Conservation (phyloP, 92 coral and sea anemone species). For the Porites lobata region DNA sequence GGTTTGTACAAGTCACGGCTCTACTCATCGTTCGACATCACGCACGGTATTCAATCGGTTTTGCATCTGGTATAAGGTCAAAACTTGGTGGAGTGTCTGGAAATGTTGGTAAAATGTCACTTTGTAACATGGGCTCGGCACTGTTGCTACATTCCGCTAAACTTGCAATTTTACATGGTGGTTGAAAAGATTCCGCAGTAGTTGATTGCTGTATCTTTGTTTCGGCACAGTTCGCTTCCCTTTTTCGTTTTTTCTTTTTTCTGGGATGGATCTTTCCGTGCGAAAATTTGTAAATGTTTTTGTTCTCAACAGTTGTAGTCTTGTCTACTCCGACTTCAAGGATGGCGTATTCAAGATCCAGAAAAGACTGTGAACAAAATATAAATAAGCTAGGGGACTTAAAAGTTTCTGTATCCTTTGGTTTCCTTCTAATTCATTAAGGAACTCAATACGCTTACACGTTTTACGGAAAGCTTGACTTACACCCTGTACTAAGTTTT, state of each 20-base stretch:
- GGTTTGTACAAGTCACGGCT: too few relatives aligned
- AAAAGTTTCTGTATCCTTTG: too few relatives aligned
- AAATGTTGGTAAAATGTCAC: constrained; percentile 7
- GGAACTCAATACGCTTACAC: too few relatives aligned
- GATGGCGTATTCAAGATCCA: constrained; percentile 42
- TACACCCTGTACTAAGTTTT: too few relatives aligned
- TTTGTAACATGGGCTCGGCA: background rate
- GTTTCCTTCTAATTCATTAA: too few relatives aligned
- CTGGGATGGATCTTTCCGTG: constrained; percentile 1
- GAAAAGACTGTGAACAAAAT: constrained; percentile 27
- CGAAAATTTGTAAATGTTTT: background rate
- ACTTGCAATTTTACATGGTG: background rate
- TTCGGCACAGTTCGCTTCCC: background rate
- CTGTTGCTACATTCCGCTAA: background rate
- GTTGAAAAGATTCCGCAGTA: constrained; percentile 1
- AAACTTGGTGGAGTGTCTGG: constrained; percentile 23
- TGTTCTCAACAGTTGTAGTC: background rate
- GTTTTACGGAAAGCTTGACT: too few relatives aligned
- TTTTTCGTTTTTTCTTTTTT: constrained; percentile 17
- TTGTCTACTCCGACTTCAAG: constrained; percentile 7
- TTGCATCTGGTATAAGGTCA: constrained; percentile 13
- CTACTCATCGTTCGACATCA: constrained; percentile 8
- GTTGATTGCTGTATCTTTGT: background rate
- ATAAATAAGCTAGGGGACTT: too few relatives aligned
- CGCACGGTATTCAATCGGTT: constrained; percentile 7